phyloP scores from a whole-genome alignment of 2,888 invertebrate species.

The Pterobdella sp. region DNA sequence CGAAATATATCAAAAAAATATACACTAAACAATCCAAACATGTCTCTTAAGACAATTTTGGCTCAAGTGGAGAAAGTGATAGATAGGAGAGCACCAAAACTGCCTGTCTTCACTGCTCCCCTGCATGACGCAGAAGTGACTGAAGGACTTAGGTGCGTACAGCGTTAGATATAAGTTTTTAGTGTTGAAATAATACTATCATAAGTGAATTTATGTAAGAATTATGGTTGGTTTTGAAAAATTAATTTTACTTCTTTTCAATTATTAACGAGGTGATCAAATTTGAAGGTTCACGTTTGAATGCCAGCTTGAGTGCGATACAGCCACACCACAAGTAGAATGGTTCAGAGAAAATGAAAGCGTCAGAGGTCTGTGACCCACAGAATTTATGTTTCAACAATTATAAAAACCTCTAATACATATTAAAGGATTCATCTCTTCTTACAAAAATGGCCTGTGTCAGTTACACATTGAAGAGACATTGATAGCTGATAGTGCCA shows the following conservation, averaged over 20 bases:
- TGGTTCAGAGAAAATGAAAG: slow-evolving; percentile 77
- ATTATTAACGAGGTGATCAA: background rate
- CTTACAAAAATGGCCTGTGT: slow-evolving; percentile 62
- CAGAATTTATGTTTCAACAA: background rate
- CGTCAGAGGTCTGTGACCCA: slow-evolving; percentile 54
- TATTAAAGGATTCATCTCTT: slow-evolving; percentile 68
- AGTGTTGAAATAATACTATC: background rate
- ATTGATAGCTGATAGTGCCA: slow-evolving; percentile 73
- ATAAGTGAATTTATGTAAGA: background rate
- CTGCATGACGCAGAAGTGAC: slow-evolving; percentile 60
- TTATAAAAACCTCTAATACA: background rate
- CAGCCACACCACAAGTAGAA: slow-evolving; percentile 41
- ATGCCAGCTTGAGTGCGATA: slow-evolving; percentile 45
- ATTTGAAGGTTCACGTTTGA: slow-evolving; percentile 47
- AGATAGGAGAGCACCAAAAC: slow-evolving; percentile 32
- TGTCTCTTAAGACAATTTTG: slow-evolving; percentile 34
- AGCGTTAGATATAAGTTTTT: background rate
- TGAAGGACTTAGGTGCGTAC: slow-evolving; percentile 57
- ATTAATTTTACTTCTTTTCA: background rate
- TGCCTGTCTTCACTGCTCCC: slow-evolving; percentile 63
- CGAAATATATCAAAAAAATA: no score
- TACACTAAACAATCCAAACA: background rate
- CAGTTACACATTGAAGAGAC: slow-evolving; percentile 75
- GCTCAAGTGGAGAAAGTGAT: slow-evolving; percentile 35
- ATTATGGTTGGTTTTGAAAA: background rate